Conservation (phyloP, 1,140 invertebrate species). For the Pseudomyrmex flavicornis region DNA sequence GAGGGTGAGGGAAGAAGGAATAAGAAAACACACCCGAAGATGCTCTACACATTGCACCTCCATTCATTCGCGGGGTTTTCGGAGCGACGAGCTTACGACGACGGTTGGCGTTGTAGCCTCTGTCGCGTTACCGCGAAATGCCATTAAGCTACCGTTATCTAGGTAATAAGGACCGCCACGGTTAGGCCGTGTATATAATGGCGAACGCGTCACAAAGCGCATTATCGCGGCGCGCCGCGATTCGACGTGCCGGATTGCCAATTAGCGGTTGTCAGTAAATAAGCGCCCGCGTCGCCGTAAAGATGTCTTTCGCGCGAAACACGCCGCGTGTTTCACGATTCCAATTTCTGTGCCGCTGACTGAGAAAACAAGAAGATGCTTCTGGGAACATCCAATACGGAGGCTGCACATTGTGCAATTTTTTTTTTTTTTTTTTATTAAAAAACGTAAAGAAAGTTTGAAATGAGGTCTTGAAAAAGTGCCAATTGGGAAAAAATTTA, state of each 20-base stretch:
- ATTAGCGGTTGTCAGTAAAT: conserved; percentile 61
- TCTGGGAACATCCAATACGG: background rate
- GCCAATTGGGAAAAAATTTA: too few relatives aligned
- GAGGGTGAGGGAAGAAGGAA: background rate
- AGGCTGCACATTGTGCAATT: too few relatives aligned
- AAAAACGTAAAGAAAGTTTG: too few relatives aligned
- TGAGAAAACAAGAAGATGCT: background rate
- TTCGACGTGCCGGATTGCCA: conserved; percentile 61
- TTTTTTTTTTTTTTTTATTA: too few relatives aligned
- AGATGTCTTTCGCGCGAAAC: background rate
- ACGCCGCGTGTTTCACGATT: background rate
- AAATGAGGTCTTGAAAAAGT: too few relatives aligned
- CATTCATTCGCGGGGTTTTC: conserved; percentile 10
- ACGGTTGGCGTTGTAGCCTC: conserved; percentile 11
- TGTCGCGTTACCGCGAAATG: conserved; percentile 63
- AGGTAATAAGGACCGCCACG: conserved; percentile 63
- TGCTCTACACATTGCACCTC: background rate
- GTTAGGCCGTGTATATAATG: conserved; percentile 50
- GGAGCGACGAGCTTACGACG: background rate
- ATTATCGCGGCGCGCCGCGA: conserved; percentile 59
- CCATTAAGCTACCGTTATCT: conserved; percentile 72
- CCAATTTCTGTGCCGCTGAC: too few relatives aligned
- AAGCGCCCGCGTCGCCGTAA: background rate
- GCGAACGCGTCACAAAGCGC: conserved; percentile 62
- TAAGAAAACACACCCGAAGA: conserved; percentile 4